These are phyloP conservation scores for Ceriagrion tenellum DNA, from an alignment of 2,888 invertebrate genomes.

Conservation along the genomic window DNA sequence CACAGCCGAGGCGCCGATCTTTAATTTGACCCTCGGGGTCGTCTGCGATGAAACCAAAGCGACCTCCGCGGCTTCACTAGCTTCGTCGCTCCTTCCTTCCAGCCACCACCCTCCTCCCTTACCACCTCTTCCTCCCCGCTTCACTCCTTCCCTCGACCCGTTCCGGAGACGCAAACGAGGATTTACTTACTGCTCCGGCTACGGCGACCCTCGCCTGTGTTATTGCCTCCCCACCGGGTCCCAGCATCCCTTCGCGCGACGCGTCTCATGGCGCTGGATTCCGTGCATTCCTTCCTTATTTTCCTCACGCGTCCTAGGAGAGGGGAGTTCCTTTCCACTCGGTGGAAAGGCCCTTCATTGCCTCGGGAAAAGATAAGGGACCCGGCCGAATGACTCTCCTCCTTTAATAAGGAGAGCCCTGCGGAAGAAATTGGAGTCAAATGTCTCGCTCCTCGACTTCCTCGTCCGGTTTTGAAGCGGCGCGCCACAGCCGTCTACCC, in stretches of 20 bases:
- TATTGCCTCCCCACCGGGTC: background rate
- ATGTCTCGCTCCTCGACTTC: background rate
- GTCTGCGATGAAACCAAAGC: slow-evolving; percentile 21
- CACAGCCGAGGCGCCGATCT: background rate
- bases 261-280: background rate
- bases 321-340: background rate
- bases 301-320: background rate
- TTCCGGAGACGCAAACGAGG: slow-evolving; percentile 34
- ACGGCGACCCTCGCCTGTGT: background rate
- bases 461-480: background rate
- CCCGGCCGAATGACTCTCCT: background rate
- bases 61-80: background rate
- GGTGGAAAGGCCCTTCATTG: background rate
- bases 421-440: background rate
- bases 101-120: background rate
- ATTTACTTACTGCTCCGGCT: slow-evolving; percentile 12
- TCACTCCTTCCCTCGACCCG: background rate
- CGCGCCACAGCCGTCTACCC: too few relatives aligned
- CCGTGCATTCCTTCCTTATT: slow-evolving; percentile 37
- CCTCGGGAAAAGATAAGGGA: background rate
- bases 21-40: slow-evolving; percentile 41
- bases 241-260: background rate
- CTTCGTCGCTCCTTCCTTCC: background rate
- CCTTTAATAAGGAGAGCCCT: background rate
- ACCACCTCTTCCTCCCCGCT: too few relatives aligned